A percentile compares a stretch with the other conserved stretches of the same genome.
Evolutionary conservation across 1,140 invertebrate species (phyloP).

Genomic region (Orius laevigatus): DNA sequence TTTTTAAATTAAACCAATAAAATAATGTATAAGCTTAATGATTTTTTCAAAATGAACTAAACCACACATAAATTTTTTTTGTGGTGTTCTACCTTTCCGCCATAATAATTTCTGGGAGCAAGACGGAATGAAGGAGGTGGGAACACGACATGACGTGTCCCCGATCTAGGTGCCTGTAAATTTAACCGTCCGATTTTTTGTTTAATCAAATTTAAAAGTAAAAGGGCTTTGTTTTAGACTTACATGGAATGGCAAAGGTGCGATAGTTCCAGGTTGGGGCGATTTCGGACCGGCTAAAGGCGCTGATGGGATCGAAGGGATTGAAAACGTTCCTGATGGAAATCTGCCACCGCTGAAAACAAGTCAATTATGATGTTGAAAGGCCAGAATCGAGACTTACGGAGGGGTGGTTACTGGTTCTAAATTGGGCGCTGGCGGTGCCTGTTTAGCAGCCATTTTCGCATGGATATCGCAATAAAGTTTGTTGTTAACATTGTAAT

Average conservation of each 20-base stretch:
- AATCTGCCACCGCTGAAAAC: constrained; percentile 12
- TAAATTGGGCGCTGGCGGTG: constrained; percentile 55
- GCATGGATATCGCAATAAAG: constrained; percentile 93
- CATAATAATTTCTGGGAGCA: constrained; percentile 14
- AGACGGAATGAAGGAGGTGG: not conserved
- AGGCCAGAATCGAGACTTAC: constrained; percentile 36
- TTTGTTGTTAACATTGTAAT: constrained; percentile 91
- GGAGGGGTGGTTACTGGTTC: constrained; percentile 62
- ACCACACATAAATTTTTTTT: not conserved
- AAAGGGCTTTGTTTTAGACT: constrained; percentile 19
- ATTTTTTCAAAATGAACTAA: not conserved
- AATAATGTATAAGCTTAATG: too few species aligned
- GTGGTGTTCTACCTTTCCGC: not conserved
- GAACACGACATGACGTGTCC: constrained; percentile 20
- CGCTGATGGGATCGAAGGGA: constrained; percentile 3
- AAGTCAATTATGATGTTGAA: constrained; percentile 1
- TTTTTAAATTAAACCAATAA: not conserved
- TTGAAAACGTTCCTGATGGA: constrained; percentile 8
- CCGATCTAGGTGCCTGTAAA: constrained; percentile 22
- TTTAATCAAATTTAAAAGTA: not conserved
- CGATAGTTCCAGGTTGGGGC: constrained; percentile 26
- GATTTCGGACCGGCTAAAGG: constrained; percentile 17
- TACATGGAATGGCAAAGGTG: constrained; percentile 28
- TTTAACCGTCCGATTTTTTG: not conserved
- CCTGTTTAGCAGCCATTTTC: constrained; percentile 67